phyloP scores from a whole-genome alignment of 2,113 vertebrate genomes.

The Lucifuga dentata region DNA sequence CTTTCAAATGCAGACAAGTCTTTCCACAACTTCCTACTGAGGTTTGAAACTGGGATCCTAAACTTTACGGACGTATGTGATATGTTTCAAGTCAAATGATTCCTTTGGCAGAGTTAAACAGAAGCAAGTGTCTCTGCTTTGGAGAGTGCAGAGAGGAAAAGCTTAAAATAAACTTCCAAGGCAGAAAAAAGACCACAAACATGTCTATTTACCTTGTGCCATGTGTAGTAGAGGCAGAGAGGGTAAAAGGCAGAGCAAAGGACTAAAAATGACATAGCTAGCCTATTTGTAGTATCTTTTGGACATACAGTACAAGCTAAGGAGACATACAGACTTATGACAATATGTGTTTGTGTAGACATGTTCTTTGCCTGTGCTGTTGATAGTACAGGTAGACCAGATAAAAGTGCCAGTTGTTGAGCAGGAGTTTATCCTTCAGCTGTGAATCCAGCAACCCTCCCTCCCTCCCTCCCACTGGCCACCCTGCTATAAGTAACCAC shows the following conservation, averaged over 20 bases:
- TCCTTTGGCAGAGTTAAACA: slow-evolving; percentile 63
- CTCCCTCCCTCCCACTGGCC: slow-evolving; percentile 24
- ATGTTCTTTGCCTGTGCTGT: neutral
- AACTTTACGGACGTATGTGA: slow-evolving; percentile 55
- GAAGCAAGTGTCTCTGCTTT: slow-evolving; percentile 57
- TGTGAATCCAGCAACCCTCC: slow-evolving; percentile 32
- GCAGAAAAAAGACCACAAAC: slow-evolving; percentile 33
- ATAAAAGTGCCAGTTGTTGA: slow-evolving; percentile 36
- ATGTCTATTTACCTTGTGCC: slow-evolving; percentile 63
- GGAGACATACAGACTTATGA: no score
- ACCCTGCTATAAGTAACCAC: slow-evolving; percentile 26
- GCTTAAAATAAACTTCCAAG: slow-evolving; percentile 58
- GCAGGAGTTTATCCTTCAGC: slow-evolving; percentile 42
- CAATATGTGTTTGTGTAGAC: slow-evolving; percentile 23
- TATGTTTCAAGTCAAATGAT: slow-evolving; percentile 67
- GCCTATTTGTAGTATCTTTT: slow-evolving; percentile 14
- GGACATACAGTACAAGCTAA: slow-evolving; percentile 43
- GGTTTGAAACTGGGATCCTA: slow-evolving; percentile 59
- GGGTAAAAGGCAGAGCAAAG: slow-evolving; percentile 30
- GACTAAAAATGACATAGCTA: slow-evolving; percentile 24
- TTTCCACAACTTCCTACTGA: slow-evolving; percentile 53
- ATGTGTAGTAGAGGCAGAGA: slow-evolving; percentile 48
- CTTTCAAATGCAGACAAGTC: slow-evolving; percentile 47
- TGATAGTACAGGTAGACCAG: slow-evolving; percentile 34
- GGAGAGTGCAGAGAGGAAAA: slow-evolving; percentile 33